These are phyloP conservation scores for Eulimnadia texana DNA, from an alignment of 1,140 invertebrate species.

Conservation along the genomic window DNA sequence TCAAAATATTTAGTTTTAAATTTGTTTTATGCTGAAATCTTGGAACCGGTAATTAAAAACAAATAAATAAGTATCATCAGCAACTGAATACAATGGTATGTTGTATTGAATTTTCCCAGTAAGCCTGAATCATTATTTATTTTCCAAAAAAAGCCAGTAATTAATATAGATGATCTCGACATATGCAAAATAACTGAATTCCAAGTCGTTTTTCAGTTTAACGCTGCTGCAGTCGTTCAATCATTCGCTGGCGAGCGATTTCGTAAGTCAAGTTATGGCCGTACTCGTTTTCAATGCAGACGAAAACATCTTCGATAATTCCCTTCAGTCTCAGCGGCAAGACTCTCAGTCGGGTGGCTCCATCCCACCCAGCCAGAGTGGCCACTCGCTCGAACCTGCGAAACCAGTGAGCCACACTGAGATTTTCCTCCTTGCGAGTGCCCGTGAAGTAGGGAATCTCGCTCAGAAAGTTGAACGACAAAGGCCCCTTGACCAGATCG, in stretches of 20 bases:
- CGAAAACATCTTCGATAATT: background rate
- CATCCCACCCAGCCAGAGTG: background rate
- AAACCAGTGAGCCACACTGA: background rate
- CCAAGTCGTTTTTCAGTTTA: background rate
- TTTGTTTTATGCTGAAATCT: no score
- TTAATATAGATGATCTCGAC: no score
- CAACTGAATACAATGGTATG: no score
- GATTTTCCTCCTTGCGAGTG: background rate
- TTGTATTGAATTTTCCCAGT: no score
- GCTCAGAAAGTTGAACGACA: background rate
- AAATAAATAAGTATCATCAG: no score
- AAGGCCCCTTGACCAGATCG: background rate
- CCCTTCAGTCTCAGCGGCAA: background rate
- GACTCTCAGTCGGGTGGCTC: background rate
- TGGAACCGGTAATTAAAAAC: no score
- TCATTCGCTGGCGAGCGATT: background rate
- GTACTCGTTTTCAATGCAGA: background rate
- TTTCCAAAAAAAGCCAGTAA: no score
- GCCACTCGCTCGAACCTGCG: background rate
- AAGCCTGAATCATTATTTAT: no score
- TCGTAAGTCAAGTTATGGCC: background rate
- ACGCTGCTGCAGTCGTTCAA: background rate
- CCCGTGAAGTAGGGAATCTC: background rate
- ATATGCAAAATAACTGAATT: no score
- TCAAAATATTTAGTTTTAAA: no score